Evolutionary conservation across 1,140 invertebrate species (phyloP), one percentile per base, ranked within the genome.

Genomic region (Holotrichia oblita): DNA sequence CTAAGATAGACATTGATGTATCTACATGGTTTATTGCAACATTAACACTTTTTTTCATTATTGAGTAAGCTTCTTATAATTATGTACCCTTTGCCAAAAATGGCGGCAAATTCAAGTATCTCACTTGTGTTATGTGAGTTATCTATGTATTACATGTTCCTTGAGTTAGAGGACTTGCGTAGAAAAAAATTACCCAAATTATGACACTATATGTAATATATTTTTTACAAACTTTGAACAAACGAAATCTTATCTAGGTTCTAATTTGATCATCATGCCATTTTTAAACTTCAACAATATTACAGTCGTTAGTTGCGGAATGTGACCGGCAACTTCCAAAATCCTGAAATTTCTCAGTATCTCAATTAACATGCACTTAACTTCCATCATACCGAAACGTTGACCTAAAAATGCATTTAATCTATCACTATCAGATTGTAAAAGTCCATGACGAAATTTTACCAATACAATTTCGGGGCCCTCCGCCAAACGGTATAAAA

Each of bases 361-460:
- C 12, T 88, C 88, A 0, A 92, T 91, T 55, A 95, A 85, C 3
- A 93, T 87, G 0, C 91, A 88, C 85, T 95, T 95, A 84, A 93
- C 89, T 87, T 96, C 94, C 80, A 94, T 83, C 85, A 93, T 89
- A 7, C 94, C 94, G 86, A 95, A 95, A 85, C 92, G 93, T 85
- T 94, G 93, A 59, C 93, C 93, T 91, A 74, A 74, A 74, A 20
- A 17, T 22, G 14, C 17, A 17, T 10, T 2, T 6, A 41, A 0
- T 17, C 10, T 34, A 74, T 24, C 2, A 2, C 41, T 41, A 41
- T 6, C 9, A 40, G 14, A n/a, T 40, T 74, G 8, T 69, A 4
- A 17, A 0, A 7, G 0, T 6, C 6, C 3, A 22, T 10, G 2
- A 6, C 2, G 2, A 20, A 17, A 20, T 41, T 12, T n/a, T 84